Percentiles rank a stretch among this genome's conserved stretches.
phyloP scores from a whole-genome alignment of 2,797 vertebrate genomes.

The Esox lucius region DNA sequence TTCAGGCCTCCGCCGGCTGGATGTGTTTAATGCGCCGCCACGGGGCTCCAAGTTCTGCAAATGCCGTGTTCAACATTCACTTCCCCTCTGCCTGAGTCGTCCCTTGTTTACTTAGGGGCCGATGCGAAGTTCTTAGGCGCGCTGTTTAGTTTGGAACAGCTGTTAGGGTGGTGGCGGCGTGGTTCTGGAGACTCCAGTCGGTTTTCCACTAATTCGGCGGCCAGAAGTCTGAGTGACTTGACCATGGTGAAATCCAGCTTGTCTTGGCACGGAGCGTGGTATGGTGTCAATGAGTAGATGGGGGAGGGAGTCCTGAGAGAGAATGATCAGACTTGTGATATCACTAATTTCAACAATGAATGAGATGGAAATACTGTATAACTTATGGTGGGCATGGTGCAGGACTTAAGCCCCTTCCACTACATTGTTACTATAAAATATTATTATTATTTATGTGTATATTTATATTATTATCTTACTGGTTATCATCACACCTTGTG shows the following conservation, averaged over 20 bases:
- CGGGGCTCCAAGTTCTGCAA: slow-evolving; percentile 67
- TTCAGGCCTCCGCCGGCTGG: slow-evolving; percentile 57
- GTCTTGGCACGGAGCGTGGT: slow-evolving; percentile 59
- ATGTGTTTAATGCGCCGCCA: slow-evolving; percentile 72
- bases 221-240: slow-evolving; percentile 59
- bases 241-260: slow-evolving; percentile 55
- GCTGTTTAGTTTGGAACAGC: slow-evolving; percentile 20
- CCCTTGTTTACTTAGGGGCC: slow-evolving; percentile 63
- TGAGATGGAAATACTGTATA: not conserved
- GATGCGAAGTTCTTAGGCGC: not conserved
- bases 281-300: slow-evolving; percentile 71
- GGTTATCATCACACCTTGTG: not conserved
- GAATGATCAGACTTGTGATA: slow-evolving; percentile 49
- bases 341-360: not conserved
- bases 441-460: too few relatives aligned
- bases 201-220: slow-evolving; percentile 58
- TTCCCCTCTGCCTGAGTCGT: slow-evolving; percentile 54
- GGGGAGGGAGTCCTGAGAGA: slow-evolving; percentile 49
- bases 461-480: too few relatives aligned
- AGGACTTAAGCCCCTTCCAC: not conserved
- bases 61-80: slow-evolving; percentile 63
- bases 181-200: slow-evolving; percentile 38
- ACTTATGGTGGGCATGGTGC: not conserved
- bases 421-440: too few relatives aligned
- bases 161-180: slow-evolving; percentile 23